Percentiles rank a stretch among this genome's conserved stretches.
Evolutionary conservation across 2,888 invertebrate genomes (phyloP).

Genomic region (Syrphus vitripennis): DNA sequence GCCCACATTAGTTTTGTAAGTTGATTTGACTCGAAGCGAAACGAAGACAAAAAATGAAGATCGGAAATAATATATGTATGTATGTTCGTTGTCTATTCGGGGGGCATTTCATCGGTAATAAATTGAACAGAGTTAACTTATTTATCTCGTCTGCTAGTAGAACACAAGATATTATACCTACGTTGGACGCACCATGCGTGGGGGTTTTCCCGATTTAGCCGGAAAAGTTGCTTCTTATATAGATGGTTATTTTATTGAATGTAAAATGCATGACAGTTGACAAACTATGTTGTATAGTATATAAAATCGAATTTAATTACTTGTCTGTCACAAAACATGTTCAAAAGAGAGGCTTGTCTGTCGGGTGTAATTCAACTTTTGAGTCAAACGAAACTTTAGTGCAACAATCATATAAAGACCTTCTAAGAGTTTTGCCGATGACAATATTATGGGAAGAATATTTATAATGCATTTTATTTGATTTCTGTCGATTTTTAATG

Average conservation of each 20-base stretch:
- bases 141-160: neutral
- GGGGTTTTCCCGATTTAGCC: conserved; percentile 24
- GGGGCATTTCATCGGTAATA: conserved; percentile 57
- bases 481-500: conserved; percentile 35
- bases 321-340: conserved; percentile 23
- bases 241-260: neutral
- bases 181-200: conserved; percentile 34
- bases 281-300: conserved; percentile 13
- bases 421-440: conserved; percentile 15
- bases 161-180: neutral
- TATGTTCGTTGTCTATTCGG: conserved; percentile 4
- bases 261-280: conserved; percentile 33
- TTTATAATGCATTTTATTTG: conserved; percentile 22
- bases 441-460: neutral
- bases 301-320: conserved; percentile 52
- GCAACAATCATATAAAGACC: neutral
- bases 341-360: conserved; percentile 16
- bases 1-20: conserved; percentile 31
- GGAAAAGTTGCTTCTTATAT: neutral
- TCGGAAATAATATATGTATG: neutral
- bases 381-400: conserved; percentile 1
- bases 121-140: conserved; percentile 50
- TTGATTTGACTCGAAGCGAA: neutral
- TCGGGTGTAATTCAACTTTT: neutral
- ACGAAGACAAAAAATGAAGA: neutral